These are phyloP conservation scores for Hirudo medicinalis DNA, from an alignment of 1,140 invertebrate species.

Conservation along the genomic window DNA sequence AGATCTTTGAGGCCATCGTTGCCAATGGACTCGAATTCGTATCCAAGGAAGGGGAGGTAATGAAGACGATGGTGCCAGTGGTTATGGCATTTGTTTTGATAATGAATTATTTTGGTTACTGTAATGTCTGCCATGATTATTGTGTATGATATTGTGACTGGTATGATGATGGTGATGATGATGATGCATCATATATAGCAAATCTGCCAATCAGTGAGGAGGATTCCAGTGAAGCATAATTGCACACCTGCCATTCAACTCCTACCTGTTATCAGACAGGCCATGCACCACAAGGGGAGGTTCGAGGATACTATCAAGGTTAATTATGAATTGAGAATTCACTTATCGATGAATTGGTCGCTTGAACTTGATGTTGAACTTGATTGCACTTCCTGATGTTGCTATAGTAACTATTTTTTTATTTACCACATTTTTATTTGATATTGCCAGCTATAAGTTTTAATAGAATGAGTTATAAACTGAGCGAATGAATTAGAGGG, in stretches of 20 bases:
- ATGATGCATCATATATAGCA: conserved; percentile 44
- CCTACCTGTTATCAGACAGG: conserved; percentile 71
- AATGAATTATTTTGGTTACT: background rate
- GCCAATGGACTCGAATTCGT: conserved; percentile 69
- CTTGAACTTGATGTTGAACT: no score
- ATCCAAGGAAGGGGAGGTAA: conserved; percentile 66
- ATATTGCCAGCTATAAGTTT: no score
- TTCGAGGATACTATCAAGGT: conserved; percentile 51
- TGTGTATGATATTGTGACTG: background rate
- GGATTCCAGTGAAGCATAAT: conserved; percentile 64
- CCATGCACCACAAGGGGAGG: conserved; percentile 64
- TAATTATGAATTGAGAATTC: conserved; percentile 7
- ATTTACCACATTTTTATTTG: no score
- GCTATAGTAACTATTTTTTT: no score
- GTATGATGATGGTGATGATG: background rate
- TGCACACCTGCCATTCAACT: conserved; percentile 68
- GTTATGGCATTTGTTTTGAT: conserved; percentile 15
- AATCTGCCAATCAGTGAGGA: conserved; percentile 60
- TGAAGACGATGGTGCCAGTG: background rate
- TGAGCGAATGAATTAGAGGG: no score
- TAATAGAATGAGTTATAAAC: no score
- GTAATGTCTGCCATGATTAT: no score
- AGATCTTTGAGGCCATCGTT: conserved; percentile 68
- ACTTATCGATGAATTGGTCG: no score
- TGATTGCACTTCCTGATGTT: no score